phyloP scores from a whole-genome alignment of 30 jellyfish, hydroid and myxozoan genomes.

The Sanderia malayensis region DNA sequence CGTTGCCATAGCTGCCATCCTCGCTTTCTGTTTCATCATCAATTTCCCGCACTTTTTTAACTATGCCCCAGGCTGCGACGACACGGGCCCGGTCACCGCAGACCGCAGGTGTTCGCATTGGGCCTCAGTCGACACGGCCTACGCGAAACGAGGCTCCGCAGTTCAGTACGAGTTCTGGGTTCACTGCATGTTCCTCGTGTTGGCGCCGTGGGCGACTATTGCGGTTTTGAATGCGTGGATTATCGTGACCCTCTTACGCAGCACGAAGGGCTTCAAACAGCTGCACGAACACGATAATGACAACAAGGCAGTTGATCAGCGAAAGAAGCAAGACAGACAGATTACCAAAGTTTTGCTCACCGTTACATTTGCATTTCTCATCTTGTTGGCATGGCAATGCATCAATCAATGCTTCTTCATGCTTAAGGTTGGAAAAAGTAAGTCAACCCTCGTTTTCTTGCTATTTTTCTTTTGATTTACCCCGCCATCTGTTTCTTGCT shows the following conservation, averaged over 20 bases:
- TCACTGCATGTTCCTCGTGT: constrained; percentile 80
- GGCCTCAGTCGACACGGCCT: constrained; percentile 19
- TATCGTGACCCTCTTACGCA: constrained; percentile 30
- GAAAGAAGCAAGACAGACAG: constrained; percentile 63
- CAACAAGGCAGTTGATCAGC: constrained; percentile 18
- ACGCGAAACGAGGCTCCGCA: constrained; percentile 55
- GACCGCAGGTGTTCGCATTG: not conserved
- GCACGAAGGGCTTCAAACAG: constrained; percentile 28
- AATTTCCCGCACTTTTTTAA: constrained; percentile 82
- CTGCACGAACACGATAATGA: not conserved
- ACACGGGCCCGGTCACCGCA: constrained; percentile 1
- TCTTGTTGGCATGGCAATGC: constrained; percentile 87
- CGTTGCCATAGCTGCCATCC: constrained; percentile 50
- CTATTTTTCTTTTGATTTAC: too few species aligned
- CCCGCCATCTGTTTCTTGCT: too few species aligned
- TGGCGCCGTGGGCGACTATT: constrained; percentile 80
- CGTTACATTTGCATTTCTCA: constrained; percentile 71
- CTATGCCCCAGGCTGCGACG: constrained; percentile 30
- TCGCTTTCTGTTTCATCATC: constrained; percentile 53
- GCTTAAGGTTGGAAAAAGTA: constrained; percentile 64
- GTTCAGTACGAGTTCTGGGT: constrained; percentile 72
- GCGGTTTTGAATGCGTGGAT: constrained; percentile 72
- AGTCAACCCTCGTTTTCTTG: too few species aligned
- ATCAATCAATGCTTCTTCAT: constrained; percentile 78
- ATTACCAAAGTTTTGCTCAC: constrained; percentile 55